These are phyloP conservation scores for Salvelinus fontinalis DNA, from an alignment of 2,113 vertebrate genomes.

Conservation along the genomic window DNA sequence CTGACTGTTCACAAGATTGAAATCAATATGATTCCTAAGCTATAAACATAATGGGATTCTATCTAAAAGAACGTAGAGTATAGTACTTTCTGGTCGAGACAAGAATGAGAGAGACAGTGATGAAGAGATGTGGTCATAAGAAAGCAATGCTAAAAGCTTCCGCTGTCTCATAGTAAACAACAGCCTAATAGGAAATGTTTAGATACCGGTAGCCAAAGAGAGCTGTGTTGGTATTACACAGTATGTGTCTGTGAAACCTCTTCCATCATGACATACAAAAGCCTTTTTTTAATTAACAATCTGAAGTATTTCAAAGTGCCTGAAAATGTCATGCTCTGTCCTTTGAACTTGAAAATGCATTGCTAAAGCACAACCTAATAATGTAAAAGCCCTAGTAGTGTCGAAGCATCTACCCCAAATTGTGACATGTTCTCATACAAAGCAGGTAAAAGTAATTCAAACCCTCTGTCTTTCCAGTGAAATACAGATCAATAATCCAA, in stretches of 20 bases:
- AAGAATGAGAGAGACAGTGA: constrained; percentile 16
- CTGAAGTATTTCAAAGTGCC: constrained; percentile 18
- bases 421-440: background rate
- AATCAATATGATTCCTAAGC: background rate
- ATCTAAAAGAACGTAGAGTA: background rate
- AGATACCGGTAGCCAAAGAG: constrained; percentile 13
- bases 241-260: background rate
- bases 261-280: too few relatives aligned
- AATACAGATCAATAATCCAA: too few relatives aligned
- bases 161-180: constrained; percentile 32
- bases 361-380: background rate
- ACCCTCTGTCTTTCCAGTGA: too few relatives aligned
- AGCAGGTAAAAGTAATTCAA: background rate
- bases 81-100: constrained; percentile 1
- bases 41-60: constrained; percentile 1
- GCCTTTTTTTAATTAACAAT: constrained; percentile 13
- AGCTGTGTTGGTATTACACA: constrained; percentile 2
- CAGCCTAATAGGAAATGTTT: constrained; percentile 17
- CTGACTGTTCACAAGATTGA: background rate
- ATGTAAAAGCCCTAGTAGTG: background rate
- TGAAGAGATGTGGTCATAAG: constrained; percentile 33
- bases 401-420: background rate
- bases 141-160: constrained; percentile 27
- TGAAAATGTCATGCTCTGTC: constrained; percentile 5
- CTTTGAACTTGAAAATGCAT: background rate